Evolutionary conservation across 2,113 vertebrate genomes (phyloP).

Genomic region (Martes martes): DNA sequence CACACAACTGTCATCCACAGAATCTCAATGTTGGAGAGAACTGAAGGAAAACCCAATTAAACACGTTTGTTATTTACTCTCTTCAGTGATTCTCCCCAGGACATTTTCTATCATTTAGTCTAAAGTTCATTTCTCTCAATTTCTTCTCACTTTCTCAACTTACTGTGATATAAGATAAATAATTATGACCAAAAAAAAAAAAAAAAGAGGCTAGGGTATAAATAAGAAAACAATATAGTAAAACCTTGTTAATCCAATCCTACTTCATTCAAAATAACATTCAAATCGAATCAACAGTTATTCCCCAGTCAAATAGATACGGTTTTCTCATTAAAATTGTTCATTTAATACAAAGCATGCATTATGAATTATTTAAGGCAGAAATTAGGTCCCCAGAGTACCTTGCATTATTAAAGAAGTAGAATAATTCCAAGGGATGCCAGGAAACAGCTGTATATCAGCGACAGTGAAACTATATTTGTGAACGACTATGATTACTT

Average conservation of each 20-base stretch:
- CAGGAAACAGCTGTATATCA: conserved; percentile 48
- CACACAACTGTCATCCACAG: not conserved
- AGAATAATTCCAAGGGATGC: conserved; percentile 55
- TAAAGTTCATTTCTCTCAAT: not conserved
- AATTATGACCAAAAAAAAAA: not conserved
- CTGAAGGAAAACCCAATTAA: not conserved
- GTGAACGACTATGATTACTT: not conserved
- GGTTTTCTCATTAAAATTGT: conserved; percentile 75
- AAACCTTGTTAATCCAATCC: conserved; percentile 43
- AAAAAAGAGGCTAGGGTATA: conserved; percentile 39
- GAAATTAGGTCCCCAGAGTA: conserved; percentile 66
- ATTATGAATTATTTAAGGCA: conserved; percentile 75
- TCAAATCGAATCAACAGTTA: conserved; percentile 71
- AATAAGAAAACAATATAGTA: conserved; percentile 44
- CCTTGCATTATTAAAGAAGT: conserved; percentile 67
- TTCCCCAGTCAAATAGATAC: conserved; percentile 65
- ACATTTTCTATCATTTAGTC: not conserved
- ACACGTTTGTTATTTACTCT: not conserved
- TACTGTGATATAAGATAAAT: conserved; percentile 8
- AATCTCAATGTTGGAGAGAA: not conserved
- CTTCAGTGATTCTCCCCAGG: not conserved
- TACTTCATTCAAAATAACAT: conserved; percentile 66
- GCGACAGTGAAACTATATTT: not conserved
- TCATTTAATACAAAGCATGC: conserved; percentile 73
- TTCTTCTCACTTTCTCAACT: conserved; percentile 39